These are phyloP conservation scores for Autographa gamma DNA, from an alignment of 2,888 invertebrate species.

Conservation along the genomic window DNA sequence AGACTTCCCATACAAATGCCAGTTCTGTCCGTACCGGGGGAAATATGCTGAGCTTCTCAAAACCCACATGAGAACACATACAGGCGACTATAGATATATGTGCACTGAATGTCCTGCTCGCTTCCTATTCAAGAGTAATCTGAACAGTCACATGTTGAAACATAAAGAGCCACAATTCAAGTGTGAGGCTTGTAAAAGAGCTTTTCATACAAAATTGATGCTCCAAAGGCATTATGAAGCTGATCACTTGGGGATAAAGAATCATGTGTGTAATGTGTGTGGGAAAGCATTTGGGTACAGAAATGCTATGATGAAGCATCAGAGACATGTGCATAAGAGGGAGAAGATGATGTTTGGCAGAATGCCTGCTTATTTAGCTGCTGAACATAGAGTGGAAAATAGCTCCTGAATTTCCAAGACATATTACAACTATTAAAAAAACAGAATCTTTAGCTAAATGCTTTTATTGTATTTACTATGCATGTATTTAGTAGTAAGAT, in stretches of 20 bases:
- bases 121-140: constrained; percentile 74
- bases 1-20: constrained; percentile 73
- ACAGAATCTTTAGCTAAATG: neutral
- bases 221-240: constrained; percentile 73
- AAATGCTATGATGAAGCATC: constrained; percentile 79
- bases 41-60: constrained; percentile 70
- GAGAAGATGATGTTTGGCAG: constrained; percentile 69
- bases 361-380: constrained; percentile 69
- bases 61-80: constrained; percentile 73
- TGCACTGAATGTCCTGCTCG: constrained; percentile 75
- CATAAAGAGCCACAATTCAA: constrained; percentile 74
- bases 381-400: constrained; percentile 26
- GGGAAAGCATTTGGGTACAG: constrained; percentile 78
- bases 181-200: constrained; percentile 73
- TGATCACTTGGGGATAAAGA: constrained; percentile 75
- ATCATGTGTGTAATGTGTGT: constrained; percentile 75
- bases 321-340: constrained; percentile 75
- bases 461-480: neutral
- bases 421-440: neutral
- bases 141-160: constrained; percentile 73
- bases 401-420: neutral
- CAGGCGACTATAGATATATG: constrained; percentile 74
- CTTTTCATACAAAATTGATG: constrained; percentile 70
- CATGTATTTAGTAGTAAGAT: neutral
- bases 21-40: constrained; percentile 71